Conservation (phyloP, 2,113 vertebrate genomes). For the Felis catus region DNA sequence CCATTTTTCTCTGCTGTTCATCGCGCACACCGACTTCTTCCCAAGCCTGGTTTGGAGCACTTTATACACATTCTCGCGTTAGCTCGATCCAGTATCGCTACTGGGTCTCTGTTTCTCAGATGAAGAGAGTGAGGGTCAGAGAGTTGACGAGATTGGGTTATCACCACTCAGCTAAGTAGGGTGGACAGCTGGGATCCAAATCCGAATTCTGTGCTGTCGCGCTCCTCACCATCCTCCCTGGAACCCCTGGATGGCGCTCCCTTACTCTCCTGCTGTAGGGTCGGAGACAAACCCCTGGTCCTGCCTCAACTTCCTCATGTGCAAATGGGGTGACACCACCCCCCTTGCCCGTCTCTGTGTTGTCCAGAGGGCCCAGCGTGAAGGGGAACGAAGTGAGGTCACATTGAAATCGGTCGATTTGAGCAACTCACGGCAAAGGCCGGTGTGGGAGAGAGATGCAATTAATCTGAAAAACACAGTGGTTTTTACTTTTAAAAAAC, state of each 20-base stretch:
- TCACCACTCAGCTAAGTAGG: background rate
- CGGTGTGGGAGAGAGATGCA: slow-evolving; percentile 33
- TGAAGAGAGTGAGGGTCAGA: background rate
- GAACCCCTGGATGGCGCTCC: background rate
- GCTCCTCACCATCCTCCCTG: background rate
- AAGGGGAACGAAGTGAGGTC: slow-evolving; percentile 27
- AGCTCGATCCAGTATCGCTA: background rate
- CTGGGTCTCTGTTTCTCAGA: background rate
- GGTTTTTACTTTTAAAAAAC: slow-evolving; percentile 38
- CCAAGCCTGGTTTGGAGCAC: background rate
- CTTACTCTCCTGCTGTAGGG: background rate
- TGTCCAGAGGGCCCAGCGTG: background rate
- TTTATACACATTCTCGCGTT: background rate
- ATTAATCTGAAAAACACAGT: slow-evolving; percentile 58
- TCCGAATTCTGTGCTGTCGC: background rate
- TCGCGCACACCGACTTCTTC: background rate
- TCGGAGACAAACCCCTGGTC: background rate
- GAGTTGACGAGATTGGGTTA: background rate
- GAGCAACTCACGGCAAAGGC: slow-evolving; percentile 24
- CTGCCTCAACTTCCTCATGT: background rate
- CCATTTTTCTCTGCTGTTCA: background rate
- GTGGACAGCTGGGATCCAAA: background rate
- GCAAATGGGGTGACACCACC: background rate
- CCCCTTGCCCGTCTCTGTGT: rapidly evolving
- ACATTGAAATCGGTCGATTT: slow-evolving; percentile 63